Evolutionary conservation across 2,888 invertebrate species (phyloP), one percentile per base, ranked within the genome.

Genomic region (Strigamia maritima): DNA sequence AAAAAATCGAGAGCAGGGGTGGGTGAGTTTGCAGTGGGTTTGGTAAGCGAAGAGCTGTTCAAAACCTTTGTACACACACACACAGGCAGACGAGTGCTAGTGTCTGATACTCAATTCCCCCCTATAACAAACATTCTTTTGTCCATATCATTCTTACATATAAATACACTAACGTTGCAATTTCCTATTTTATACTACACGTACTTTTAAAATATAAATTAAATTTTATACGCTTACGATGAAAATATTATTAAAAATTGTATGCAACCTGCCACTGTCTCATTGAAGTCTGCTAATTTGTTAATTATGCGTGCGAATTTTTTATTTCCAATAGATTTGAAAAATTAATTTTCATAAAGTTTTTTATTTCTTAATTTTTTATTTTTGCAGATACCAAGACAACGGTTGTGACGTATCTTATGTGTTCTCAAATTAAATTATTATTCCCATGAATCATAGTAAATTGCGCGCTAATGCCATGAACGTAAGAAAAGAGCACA

Each of bases 351-450:
- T 22, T 24, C 24, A 22, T 7, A n/a, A 19, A 1, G 22, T 19
- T 24, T 65, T 12, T 24, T 35, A 0, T 22, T 14, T 24, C 22
- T 1, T 24, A 16, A 24, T 1, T 65, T 65, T 65, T 12, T 22
- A 65, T 65, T 65, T 65, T 19, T 65, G 22, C 60, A 65, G 60
- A 19, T 65, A 22, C 10, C 60, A 22, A 65, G 24, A 19, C 19
- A 65, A 65, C 60, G 60, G 19, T 65, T 22, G 19, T 65, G 60
- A 65, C 60, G 60, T 65, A 40, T 44, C 76, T 76, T 76, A 76
- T 76, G 40, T 76, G 40, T 76, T 76, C 76, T 76, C 76, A 76
- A 76, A 76, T 76, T 76, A 76, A 76, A 76, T 76, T 76, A 76
- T 76, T 76, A 76, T 76, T 76, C 76, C 76, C 76, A 38, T 26